These are phyloP conservation scores for Tipula helvola DNA, from an alignment of 2,888 invertebrate species.

Conservation along the genomic window DNA sequence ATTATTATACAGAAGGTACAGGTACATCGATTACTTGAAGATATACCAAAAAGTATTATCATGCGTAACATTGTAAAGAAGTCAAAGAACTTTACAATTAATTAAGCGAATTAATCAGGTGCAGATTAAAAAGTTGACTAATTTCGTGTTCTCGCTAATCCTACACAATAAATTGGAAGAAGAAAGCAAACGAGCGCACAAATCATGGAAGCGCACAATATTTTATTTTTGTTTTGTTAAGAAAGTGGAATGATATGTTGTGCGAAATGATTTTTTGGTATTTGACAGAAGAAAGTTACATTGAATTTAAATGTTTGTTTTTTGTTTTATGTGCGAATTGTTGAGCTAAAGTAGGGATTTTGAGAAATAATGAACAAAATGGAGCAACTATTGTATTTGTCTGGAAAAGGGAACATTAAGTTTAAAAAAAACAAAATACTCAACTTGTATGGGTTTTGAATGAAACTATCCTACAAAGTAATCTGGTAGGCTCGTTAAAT, in stretches of 20 bases:
- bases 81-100: background rate
- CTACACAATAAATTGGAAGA: background rate
- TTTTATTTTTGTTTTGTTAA: background rate
- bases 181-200: background rate
- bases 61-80: background rate
- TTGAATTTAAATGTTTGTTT: background rate
- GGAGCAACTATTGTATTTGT: too few relatives aligned
- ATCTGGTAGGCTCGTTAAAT: too few relatives aligned
- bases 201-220: background rate
- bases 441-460: too few relatives aligned
- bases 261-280: background rate
- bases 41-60: background rate
- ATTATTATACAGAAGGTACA: background rate
- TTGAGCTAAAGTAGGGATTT: background rate
- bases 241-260: background rate
- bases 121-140: background rate
- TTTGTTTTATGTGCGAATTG: background rate
- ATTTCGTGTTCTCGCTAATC: background rate
- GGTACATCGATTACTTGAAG: background rate
- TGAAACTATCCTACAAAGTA: too few relatives aligned
- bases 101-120: background rate
- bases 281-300: background rate
- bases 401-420: too few relatives aligned
- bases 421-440: too few relatives aligned
- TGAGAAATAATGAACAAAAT: too few relatives aligned